Base-by-base conservation (phyloP, 2,888 invertebrate species). In the Bombylius major region DNA sequence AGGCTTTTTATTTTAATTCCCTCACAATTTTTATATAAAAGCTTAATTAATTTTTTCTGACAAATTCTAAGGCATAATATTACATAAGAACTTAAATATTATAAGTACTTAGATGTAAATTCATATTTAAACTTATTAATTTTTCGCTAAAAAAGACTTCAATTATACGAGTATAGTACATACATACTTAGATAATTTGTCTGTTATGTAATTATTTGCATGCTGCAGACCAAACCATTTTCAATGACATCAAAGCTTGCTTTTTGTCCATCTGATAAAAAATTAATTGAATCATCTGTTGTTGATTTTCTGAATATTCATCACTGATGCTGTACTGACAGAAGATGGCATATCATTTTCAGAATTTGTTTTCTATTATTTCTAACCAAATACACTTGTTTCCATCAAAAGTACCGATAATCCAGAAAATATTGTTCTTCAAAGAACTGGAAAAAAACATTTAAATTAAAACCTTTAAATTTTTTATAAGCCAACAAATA, bases 241-340 rank as follows among this genome's bases (percentile, higher is more conserved):
- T 73, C 73, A 65, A 73, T 73, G 61, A 70, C 70, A 65, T 74
- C 74, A 64, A 75, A 73, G 73, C 70, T 59, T 33, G 73, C 73
- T 23, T 67, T 73, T 72, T 64, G 69, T 66, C 72, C 23, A 23
- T 71, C 70, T 12, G 47, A 44, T 50, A 51, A 36, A 53, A 56
- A 54, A 53, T 60, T 55, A 34, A 56, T 54, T 39, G 55, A 53
- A 44, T 56, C 58, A 51, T 59, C 59, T 31, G 52, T 52, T 34
- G 54, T 44, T 32, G 54, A 12, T 14, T 45, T 23, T 39, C 39
- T 8, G 11, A 50, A 33, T 47, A 45, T 42, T 7, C 50, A 50
- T 64, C 48, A 45, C 48, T 54, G 34, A 53, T 49, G 50, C 59
- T 50, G 57, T 23, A 45, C 56, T 50, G 34, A 60, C 48, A 36